Percentiles rank a stretch among this genome's conserved stretches.
These are phyloP conservation scores for Rhagonycha fulva DNA, from an alignment of 2,888 invertebrate genomes.

Conservation along the genomic window DNA sequence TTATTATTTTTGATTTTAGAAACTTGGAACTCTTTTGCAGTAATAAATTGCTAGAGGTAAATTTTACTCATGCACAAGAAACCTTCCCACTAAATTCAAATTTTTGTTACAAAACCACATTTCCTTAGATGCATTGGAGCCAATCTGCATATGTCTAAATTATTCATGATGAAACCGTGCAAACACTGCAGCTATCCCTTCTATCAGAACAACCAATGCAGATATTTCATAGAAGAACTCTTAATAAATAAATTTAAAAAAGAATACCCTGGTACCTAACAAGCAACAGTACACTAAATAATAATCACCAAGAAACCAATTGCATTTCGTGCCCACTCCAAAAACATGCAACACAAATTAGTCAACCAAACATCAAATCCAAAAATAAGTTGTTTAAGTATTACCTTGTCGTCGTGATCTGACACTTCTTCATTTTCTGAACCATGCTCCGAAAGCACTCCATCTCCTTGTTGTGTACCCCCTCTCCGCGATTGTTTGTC, in stretches of 20 bases:
- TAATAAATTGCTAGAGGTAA: background rate
- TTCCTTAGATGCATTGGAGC: background rate
- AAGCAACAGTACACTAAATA: background rate
- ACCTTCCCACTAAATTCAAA: background rate
- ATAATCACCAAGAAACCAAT: background rate
- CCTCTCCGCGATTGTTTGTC: constrained; percentile 79
- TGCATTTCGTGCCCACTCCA: background rate
- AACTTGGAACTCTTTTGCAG: background rate
- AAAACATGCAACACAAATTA: background rate
- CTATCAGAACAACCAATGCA: background rate
- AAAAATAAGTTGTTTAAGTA: background rate
- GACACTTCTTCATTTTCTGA: constrained; percentile 83
- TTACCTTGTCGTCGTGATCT: constrained; percentile 88
- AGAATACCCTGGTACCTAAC: background rate
- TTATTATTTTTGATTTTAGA: background rate
- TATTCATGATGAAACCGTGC: background rate
- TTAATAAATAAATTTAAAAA: background rate
- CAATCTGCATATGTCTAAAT: background rate
- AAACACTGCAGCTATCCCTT: background rate
- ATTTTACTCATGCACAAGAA: background rate
- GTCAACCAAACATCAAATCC: background rate
- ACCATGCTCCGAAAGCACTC: constrained; percentile 75
- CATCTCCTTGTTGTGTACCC: constrained; percentile 70
- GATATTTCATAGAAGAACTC: background rate
- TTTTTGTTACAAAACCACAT: background rate